Conservation (phyloP, 1,140 invertebrate species). For the Drosophila sp. region DNA sequence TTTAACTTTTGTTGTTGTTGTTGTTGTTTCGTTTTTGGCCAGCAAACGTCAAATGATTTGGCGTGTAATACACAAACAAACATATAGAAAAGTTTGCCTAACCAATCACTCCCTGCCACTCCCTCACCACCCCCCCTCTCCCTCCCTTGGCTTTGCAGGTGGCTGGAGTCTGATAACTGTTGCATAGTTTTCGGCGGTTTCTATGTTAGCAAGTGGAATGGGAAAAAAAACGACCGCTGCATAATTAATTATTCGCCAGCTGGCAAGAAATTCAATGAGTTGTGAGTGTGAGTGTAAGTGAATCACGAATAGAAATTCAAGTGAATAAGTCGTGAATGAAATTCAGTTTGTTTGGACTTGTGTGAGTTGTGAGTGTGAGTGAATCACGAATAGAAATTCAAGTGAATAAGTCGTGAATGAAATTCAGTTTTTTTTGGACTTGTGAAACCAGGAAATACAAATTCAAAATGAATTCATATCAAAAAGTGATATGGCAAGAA, state of each 20-base stretch:
- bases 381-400: conserved; percentile 2
- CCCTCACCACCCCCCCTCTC: not conserved
- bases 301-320: not conserved
- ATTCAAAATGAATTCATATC: no score
- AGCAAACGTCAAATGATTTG: conserved; percentile 69
- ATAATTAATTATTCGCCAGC: conserved; percentile 71
- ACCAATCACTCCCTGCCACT: not conserved
- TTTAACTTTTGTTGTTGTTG: conserved; percentile 61
- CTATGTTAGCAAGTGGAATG: not conserved
- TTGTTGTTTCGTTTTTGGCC: conserved; percentile 33
- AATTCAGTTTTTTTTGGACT: not conserved
- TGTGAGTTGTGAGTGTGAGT: not conserved
- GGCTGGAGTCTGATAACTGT: conserved; percentile 60
- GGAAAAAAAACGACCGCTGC: conserved; percentile 31
- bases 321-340: not conserved
- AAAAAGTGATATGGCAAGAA: no score
- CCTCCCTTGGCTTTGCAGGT: conserved; percentile 31
- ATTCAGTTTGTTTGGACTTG: not conserved
- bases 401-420: not conserved
- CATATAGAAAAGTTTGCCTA: conserved; percentile 45
- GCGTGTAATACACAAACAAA: conserved; percentile 55
- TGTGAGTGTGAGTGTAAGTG: not conserved
- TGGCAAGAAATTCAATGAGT: conserved; percentile 15
- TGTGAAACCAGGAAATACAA: no score
- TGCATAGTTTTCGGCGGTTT: conserved; percentile 60